Evolutionary conservation across 2,113 vertebrate genomes (phyloP).

Genomic region (Podilymbus podiceps): DNA sequence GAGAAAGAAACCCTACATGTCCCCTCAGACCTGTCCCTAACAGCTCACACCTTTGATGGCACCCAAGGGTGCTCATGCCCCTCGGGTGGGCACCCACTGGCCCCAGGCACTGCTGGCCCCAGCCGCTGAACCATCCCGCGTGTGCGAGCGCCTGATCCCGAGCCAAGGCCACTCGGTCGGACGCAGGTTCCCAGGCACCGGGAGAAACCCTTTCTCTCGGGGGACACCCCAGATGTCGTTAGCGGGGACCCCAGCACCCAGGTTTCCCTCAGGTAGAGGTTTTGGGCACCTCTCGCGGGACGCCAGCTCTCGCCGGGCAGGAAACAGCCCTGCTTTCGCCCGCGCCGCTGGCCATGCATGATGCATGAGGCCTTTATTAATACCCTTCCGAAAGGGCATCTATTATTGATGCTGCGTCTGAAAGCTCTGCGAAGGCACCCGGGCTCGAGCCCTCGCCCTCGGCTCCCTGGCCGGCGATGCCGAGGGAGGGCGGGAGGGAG

Average conservation of each 20-base stretch:
- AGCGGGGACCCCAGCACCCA: accelerated
- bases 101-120: background rate
- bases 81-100: background rate
- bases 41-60: background rate
- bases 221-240: accelerated
- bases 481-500: accelerated
- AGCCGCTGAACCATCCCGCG: background rate
- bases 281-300: background rate
- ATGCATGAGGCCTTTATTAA: constrained; percentile 14
- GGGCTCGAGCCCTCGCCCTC: background rate
- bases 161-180: background rate
- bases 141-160: background rate
- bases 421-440: background rate
- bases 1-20: background rate
- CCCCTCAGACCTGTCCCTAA: accelerated
- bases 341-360: background rate
- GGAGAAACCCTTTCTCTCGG: accelerated
- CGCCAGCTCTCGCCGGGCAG: accelerated
- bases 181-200: background rate
- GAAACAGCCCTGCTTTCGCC: background rate
- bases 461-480: accelerated
- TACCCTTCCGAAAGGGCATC: background rate
- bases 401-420: background rate
- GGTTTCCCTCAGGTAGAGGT: background rate
- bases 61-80: background rate